These are phyloP conservation scores for Platysteira castanea DNA, from an alignment of 2,113 vertebrate species.

Conservation along the genomic window DNA sequence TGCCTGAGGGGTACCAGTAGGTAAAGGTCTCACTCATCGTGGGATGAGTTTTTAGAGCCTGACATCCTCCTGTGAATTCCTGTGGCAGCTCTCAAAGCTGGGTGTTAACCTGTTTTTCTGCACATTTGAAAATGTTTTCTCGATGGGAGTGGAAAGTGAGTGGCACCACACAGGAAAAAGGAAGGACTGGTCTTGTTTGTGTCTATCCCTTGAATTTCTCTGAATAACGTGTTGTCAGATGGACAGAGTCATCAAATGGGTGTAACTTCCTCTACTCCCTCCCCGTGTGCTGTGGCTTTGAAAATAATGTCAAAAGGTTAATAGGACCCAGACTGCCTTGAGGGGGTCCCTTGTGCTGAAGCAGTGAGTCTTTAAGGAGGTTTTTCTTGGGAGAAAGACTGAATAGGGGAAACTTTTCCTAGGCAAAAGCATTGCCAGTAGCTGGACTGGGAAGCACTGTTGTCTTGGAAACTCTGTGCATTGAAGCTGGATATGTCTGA, in stretches of 20 bases:
- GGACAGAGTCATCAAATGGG: neutral
- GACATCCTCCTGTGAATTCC: neutral
- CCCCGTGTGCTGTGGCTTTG: neutral
- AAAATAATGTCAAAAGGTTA: neutral
- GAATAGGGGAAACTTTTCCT: neutral
- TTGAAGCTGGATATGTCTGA: neutral
- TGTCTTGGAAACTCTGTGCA: slow-evolving; percentile 52
- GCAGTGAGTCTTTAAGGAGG: neutral
- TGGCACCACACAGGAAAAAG: neutral
- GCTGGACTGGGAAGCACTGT: neutral
- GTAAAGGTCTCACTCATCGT: neutral
- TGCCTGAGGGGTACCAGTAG: neutral
- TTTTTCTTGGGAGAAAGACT: neutral
- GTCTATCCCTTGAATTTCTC: neutral
- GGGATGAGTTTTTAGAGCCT: neutral
- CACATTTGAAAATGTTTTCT: neutral
- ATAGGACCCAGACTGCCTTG: neutral
- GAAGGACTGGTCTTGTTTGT: slow-evolving; percentile 11
- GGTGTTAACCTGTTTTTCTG: neutral
- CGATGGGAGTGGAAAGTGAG: neutral
- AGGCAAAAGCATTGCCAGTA: neutral
- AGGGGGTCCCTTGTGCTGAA: neutral
- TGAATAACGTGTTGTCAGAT: neutral
- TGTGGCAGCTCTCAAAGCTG: neutral
- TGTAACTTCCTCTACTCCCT: slow-evolving; percentile 30